Base-by-base conservation (phyloP, 2,113 vertebrate species). In the Stictonetta naevosa region DNA sequence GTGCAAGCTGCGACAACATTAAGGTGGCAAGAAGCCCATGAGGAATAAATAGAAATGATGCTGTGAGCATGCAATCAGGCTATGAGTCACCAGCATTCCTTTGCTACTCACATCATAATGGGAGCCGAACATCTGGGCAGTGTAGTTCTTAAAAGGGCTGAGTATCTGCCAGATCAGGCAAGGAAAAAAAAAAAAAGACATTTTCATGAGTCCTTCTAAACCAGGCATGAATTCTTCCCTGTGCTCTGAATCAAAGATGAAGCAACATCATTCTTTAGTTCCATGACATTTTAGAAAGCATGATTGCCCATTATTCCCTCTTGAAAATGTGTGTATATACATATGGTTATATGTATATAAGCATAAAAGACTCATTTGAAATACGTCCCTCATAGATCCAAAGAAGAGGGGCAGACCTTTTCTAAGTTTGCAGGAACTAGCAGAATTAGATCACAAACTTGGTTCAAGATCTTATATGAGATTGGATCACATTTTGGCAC, bases 1-100 rank as follows among this genome's bases (percentile, higher is more conserved):
- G 58, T 34, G 46, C 46, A 59, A 63, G 67, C 83, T 55, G 44
- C 75, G 75, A 50, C 36, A 20, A 3, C 11, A 1, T 33, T 40
- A 52, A 76, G 40, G 79, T 88, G 75, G 75, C 75, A 63, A 6
- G 48, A 46, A 88, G 75, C 58, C 68, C 66, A 48, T 8, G 69
- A 52, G 79, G 58, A 85, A 91, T 81, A 91, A 91, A 91, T 84
- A 84, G 93, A 75, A 95, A 40, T 33, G 68, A 71, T 81, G 74
- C 58, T 44, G 78, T 34, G 77, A 74, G 67, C 46, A 60, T 0
- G 6, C 60, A 62, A 10, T 79, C 66, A 38, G 42, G 86, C 55
- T 63, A 6, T 25, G 11, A 59, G 38, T 58, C 46, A n/a, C 38
- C 56, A 46, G 82, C 89, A 78, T 86, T 92, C 81, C 85, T 60